These are phyloP conservation scores for Tribolium madens DNA, from an alignment of 1,140 invertebrate species.

Conservation along the genomic window DNA sequence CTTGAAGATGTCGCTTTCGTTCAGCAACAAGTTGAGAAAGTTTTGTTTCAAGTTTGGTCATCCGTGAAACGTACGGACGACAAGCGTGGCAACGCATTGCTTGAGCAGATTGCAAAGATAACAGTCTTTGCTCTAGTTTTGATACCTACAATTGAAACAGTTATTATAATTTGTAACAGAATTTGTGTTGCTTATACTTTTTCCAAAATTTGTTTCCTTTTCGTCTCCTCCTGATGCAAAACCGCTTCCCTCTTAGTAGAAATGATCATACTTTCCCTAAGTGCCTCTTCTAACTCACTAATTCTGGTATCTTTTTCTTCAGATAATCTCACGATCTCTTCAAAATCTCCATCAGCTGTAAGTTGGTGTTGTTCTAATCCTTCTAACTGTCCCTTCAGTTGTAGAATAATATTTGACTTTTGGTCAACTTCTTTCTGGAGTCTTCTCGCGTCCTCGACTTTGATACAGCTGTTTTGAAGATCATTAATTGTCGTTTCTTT, in stretches of 20 bases:
- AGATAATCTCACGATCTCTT: not conserved
- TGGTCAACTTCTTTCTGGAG: slow-evolving; percentile 54
- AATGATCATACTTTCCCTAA: slow-evolving; percentile 76
- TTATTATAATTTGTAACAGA: not conserved
- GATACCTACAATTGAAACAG: slow-evolving; percentile 71
- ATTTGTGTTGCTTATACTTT: slow-evolving; percentile 67
- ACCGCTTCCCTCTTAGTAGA: slow-evolving; percentile 74
- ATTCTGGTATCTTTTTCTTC: slow-evolving; percentile 68
- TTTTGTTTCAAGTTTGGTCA: slow-evolving; percentile 72
- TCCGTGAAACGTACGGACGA: slow-evolving; percentile 70
- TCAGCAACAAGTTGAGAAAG: slow-evolving; percentile 72
- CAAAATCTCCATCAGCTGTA: not conserved
- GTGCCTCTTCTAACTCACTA: slow-evolving; percentile 83
- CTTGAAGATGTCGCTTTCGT: slow-evolving; percentile 76
- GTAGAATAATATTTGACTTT: slow-evolving; percentile 48
- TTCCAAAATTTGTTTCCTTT: slow-evolving; percentile 72
- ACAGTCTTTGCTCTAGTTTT: slow-evolving; percentile 77
- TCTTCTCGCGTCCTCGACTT: slow-evolving; percentile 38
- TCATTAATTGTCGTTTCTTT: slow-evolving; percentile 45
- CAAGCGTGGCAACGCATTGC: slow-evolving; percentile 77
- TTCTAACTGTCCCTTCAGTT: slow-evolving; percentile 42
- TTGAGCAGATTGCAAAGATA: slow-evolving; percentile 76
- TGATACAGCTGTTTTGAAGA: slow-evolving; percentile 40
- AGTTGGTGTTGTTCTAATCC: slow-evolving; percentile 36
- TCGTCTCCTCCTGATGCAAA: slow-evolving; percentile 72